Percentiles rank a stretch among this genome's conserved stretches.
Conservation (phyloP, 2,797 vertebrate genomes). For the Pseudomugil tenellus region DNA sequence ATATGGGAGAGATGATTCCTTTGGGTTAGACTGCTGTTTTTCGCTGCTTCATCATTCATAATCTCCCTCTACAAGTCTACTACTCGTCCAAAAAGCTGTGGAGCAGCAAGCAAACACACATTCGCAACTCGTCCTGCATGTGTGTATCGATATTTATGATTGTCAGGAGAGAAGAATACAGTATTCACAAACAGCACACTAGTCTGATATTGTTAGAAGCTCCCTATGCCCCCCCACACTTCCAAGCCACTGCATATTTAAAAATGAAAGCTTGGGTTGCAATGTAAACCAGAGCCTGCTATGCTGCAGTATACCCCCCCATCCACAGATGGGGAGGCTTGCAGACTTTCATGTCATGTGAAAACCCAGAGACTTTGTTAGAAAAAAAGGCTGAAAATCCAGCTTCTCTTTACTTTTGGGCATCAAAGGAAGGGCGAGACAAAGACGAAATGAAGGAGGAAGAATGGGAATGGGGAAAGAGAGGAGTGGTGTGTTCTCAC, state of each 20-base stretch:
- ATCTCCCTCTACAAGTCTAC: neutral
- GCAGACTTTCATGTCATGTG: constrained; percentile 46
- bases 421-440: constrained; percentile 59
- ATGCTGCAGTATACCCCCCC: constrained; percentile 19
- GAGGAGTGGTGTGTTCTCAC: constrained; percentile 25
- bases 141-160: neutral
- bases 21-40: constrained; percentile 23
- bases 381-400: constrained; percentile 56
- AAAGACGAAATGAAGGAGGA: constrained; percentile 36
- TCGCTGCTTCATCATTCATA: constrained; percentile 14
- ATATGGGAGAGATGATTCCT: constrained; percentile 27
- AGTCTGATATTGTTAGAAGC: constrained; percentile 12
- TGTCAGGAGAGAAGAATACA: constrained; percentile 6
- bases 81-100: too few species aligned
- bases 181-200: constrained; percentile 28
- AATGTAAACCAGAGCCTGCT: constrained; percentile 34
- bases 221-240: neutral
- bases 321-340: constrained; percentile 15
- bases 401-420: constrained; percentile 17
- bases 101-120: neutral
- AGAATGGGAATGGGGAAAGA: neutral
- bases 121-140: neutral
- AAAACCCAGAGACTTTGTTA: constrained; percentile 36
- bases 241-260: constrained; percentile 34
- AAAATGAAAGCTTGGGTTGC: constrained; percentile 34